phyloP scores from a whole-genome alignment of 2,113 vertebrate genomes.

The Mormoops blainvillei region DNA sequence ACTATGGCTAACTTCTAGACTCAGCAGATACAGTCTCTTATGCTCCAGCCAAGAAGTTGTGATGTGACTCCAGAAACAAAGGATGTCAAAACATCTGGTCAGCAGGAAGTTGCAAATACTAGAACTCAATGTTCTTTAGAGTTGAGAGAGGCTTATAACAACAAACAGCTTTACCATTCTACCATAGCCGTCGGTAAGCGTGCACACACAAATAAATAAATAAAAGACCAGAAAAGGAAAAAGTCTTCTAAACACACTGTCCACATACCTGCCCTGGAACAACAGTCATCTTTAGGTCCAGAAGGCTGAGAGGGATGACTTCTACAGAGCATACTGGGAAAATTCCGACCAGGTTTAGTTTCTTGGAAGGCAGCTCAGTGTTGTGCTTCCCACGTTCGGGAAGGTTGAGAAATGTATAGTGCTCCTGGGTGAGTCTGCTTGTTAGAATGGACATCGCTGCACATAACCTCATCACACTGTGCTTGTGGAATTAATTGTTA shows the following conservation, averaged over 20 bases:
- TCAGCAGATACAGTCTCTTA: neutral
- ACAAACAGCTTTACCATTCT: constrained; percentile 31
- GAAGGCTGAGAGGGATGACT: neutral
- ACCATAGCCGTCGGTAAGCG: neutral
- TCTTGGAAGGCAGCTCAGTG: neutral
- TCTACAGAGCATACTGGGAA: neutral
- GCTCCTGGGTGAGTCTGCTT: neutral
- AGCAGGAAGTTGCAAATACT: neutral
- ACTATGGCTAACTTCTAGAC: neutral
- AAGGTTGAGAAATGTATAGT: neutral
- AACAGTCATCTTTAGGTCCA: neutral
- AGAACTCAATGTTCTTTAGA: constrained; percentile 6
- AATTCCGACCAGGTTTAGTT: neutral
- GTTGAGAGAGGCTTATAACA: neutral
- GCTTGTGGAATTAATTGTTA: neutral
- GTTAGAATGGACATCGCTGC: neutral
- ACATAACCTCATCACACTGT: neutral
- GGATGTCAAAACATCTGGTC: neutral
- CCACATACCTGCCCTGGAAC: neutral
- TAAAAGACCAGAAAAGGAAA: neutral
- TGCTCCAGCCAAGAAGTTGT: neutral
- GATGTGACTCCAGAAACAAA: neutral
- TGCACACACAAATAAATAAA: too few species aligned
- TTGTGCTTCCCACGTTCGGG: neutral
- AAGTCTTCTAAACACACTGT: neutral